phyloP scores from a whole-genome alignment of 2,113 vertebrate species.

The Coracopsis vasa region DNA sequence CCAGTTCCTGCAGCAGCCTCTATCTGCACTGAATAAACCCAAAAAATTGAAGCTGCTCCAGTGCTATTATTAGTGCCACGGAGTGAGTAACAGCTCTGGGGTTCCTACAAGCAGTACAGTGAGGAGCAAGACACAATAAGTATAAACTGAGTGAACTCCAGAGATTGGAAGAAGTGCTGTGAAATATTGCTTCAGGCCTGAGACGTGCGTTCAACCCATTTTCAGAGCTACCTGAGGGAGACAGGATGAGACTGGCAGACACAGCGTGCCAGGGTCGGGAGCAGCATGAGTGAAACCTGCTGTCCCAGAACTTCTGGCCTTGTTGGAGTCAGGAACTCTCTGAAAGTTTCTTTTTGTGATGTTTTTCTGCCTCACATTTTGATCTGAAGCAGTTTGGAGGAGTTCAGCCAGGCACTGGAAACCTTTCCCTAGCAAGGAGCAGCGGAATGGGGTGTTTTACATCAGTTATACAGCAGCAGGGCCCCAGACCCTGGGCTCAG shows the following conservation, averaged over 20 bases:
- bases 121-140: not conserved
- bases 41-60: not conserved
- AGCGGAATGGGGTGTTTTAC: not conserved
- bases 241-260: not conserved
- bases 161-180: not conserved
- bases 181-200: not conserved
- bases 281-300: not conserved
- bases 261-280: not conserved
- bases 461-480: not conserved
- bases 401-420: not conserved
- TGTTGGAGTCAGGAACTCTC: not conserved
- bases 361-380: conserved; percentile 33
- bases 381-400: not conserved
- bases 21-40: not conserved
- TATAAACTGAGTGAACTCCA: conserved; percentile 20
- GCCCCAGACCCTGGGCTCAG: fast-evolving
- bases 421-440: not conserved
- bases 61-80: not conserved
- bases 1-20: not conserved
- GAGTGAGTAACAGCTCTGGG: not conserved
- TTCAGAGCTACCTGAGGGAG: conserved; percentile 29
- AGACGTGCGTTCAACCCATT: conserved; percentile 25
- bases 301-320: conserved; percentile 49
- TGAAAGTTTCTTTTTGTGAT: not conserved
- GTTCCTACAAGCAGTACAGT: not conserved